phyloP scores from a whole-genome alignment of 2,888 invertebrate species.

The Lumbricus terrestris region DNA sequence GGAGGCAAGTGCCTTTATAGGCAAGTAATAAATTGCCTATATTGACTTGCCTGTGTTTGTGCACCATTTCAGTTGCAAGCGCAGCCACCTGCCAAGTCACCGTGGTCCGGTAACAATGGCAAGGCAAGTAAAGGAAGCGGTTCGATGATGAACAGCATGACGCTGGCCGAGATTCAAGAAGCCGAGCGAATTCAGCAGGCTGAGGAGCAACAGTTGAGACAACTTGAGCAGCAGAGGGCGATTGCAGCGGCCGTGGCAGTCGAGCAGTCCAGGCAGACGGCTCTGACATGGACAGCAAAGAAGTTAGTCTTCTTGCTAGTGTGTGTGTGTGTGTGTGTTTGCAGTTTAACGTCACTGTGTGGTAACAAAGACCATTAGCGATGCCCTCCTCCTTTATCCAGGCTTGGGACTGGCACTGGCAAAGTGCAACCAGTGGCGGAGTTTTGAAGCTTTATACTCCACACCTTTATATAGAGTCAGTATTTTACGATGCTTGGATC shows the following conservation, averaged over 20 bases:
- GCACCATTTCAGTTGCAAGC: background rate
- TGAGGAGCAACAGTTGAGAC: background rate
- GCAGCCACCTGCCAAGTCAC: background rate
- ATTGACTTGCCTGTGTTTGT: background rate
- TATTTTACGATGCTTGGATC: too few species aligned
- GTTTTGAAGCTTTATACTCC: too few species aligned
- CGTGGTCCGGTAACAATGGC: background rate
- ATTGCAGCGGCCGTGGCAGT: background rate
- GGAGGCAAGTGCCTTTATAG: background rate
- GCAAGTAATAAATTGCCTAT: background rate
- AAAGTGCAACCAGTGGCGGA: too few species aligned
- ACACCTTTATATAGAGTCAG: too few species aligned
- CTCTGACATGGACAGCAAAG: background rate
- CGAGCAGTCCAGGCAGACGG: slow-evolving; percentile 14
- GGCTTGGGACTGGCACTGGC: too few species aligned
- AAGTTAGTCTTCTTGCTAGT: background rate
- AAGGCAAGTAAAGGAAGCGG: background rate
- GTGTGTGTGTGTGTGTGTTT: too few species aligned
- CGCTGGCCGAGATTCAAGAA: background rate
- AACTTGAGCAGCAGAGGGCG: slow-evolving; percentile 20
- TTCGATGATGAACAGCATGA: background rate
- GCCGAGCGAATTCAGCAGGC: background rate
- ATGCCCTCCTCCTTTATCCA: too few species aligned
- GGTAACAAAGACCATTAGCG: too few species aligned
- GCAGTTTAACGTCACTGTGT: too few species aligned